Evolutionary conservation across 2,113 vertebrate genomes (phyloP), one percentile per base, ranked within the genome.

Genomic region (Elephas maximus): DNA sequence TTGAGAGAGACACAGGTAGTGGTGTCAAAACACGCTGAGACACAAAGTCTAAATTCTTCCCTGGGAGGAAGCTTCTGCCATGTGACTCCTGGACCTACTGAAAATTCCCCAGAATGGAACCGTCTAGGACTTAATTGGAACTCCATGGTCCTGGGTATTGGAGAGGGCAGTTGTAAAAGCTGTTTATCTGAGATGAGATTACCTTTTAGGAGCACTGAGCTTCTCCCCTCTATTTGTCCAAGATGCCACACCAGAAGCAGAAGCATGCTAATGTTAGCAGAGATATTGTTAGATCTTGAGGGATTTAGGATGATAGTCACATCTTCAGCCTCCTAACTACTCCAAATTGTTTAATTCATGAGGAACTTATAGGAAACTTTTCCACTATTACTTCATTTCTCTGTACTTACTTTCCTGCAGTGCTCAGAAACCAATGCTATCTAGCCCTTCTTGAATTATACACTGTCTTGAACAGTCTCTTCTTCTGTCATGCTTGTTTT

Each of bases 21-120:
- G n/a, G 10, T 44, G 18, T 60, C 26, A 84, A 88, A 88, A 77
- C 30, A 69, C 26, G 10, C 48, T 48, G 48, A 48, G 48, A 48
- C 10, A 10, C 48, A 37, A 37, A 37, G 37, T 37, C 37, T 37
- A 37, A 37, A 37, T 37, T 37, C 37, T 37, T 37, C 37, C 37
- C 37, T 37, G 37, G 37, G 37, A 37, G 37, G 37, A 21, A 23
- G 2, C 0, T 3, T 93, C 23, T 76, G 48, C 24, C 41, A 10
- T 0, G 2, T 37, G 44, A 89, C 2, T 0, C 9, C 33, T 44
- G 28, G 8, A 0, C 24, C 8, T 9, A 2, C 17, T 8, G 9
- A 53, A 33, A 4, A 33, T 0, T 15, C 3, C 51, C 11, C 0
- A 8, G 8, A 71, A 62, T 0, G 0, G 4, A 84, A 23, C 41